Base-by-base conservation (phyloP, 2,888 invertebrate species). In the Amphipoea lucens region DNA sequence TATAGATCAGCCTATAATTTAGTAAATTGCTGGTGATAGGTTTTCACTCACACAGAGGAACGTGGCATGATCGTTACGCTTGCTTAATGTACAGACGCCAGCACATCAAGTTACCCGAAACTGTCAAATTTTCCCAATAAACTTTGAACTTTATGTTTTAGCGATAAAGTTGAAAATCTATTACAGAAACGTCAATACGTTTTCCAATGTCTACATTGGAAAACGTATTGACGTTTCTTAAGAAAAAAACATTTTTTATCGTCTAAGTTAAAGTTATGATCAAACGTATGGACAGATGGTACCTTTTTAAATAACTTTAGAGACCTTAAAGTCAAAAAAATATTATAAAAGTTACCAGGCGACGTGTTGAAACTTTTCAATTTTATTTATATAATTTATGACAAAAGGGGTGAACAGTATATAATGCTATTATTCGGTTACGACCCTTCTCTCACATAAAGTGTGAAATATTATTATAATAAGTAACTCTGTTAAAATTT, bases 381-480 rank as follows among this genome's bases (percentile, higher is more conserved):
- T 87, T 85, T 78, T 76, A 76, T 78, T 81, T 62, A 36, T 71
- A 74, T 78, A 85, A 71, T 85, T 87, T 87, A 78, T 86, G 74
- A 66, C 17, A 72, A 71, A 75, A 73, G n/a, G 65, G 74, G 68
- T 75, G 72, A 75, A 66, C 29, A 65, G 69, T 62, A 23, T 63
- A 48, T 72, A 76, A 76, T 36, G 65, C 9, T 68, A 60, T 79
- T 71, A 74, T 79, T 84, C n/a, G 3, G 14, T 63, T 40, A 73
- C 0, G 75, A 29, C 84, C 75, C 74, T 57, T 48, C 74, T 78
- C 54, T 51, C 36, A 48, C 51, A 36, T n/a, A 69, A 77, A 70
- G 65, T 54, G 14, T 68, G 48, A 75, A 69, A 57, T 74, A 74
- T 66, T 85, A 73, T 62, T 51, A 45, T 20, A 69, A 57, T 60